Base-by-base conservation (phyloP, 2,797 vertebrate genomes). In the Lates japonicus region DNA sequence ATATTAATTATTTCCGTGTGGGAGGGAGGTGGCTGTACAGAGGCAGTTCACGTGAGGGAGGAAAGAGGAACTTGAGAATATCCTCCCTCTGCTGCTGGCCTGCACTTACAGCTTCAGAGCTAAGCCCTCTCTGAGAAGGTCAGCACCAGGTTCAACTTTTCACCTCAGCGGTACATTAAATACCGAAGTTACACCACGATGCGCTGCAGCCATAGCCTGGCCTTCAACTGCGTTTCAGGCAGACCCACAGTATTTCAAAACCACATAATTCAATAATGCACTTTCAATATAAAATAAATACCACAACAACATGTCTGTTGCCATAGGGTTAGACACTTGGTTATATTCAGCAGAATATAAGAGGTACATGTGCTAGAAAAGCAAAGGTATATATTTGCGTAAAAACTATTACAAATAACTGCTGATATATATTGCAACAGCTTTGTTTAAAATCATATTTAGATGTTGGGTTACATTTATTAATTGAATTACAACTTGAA, bases 81-180 rank as follows among this genome's bases (percentile, higher is more conserved):
- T 93, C 91, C 91, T 94, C 92, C 87, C 87, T 91, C 90, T 91
- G 92, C 90, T 77, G 89, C 83, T 91, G 86, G 91, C 91, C 93
- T 88, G 87, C 52, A 87, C 70, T 87, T 92, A n/a, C n/a, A 92
- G 94, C 91, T 93, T 90, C 80, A 89, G 88, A 85, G 86, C 82
- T 94, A 88, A 93, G 90, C 91, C 91, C 87, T 88, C 87, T 92
- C 90, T 92, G 89, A 90, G 86, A 90, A 93, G 92, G 92, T 94
- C 93, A 94, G 94, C 93, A 93, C 78, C 84, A 88, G 85, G 88
- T 94, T 95, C 91, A 94, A 95, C 93, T 94, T 93, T 94, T 95
- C 92, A 94, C 92, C 93, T 93, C 92, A 42, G 86, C 91, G 84
- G 91, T 81, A 88, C 83, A 87, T 81, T 81, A 81, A 93, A 93